Evolutionary conservation across 2,888 invertebrate genomes (phyloP).

Genomic region (Hypercompe scribonia): DNA sequence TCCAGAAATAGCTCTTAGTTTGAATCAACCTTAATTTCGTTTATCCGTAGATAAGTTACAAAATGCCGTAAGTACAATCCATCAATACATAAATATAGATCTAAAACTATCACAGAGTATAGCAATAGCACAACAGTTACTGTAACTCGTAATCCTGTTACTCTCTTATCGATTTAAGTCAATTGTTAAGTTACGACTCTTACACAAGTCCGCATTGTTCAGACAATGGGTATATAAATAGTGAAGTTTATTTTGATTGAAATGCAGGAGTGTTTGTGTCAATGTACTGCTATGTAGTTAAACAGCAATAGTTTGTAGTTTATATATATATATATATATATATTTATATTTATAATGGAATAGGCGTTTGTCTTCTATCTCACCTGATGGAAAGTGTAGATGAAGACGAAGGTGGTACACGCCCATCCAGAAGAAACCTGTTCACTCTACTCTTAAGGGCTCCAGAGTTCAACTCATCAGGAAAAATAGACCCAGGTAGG

Average conservation of each 20-base stretch:
- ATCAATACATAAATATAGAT: constrained; percentile 7
- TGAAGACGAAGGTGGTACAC: too few relatives aligned
- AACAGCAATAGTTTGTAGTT: neutral
- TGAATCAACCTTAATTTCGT: neutral
- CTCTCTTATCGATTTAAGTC: constrained; percentile 51
- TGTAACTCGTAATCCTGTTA: constrained; percentile 35
- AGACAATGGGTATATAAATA: constrained; percentile 42
- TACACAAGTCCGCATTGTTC: constrained; percentile 39
- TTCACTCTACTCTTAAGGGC: too few relatives aligned
- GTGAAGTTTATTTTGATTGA: constrained; percentile 41
- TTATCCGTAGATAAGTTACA: neutral
- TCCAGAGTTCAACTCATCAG: too few relatives aligned
- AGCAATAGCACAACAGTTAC: constrained; percentile 27
- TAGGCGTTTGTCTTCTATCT: too few relatives aligned
- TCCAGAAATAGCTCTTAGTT: neutral
- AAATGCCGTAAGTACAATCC: neutral
- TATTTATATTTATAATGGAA: too few relatives aligned
- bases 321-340: too few relatives aligned
- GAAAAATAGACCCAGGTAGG: too few relatives aligned
- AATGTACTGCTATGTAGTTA: neutral
- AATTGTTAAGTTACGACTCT: constrained; percentile 47
- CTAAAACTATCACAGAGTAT: constrained; percentile 30
- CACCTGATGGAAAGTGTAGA: too few relatives aligned
- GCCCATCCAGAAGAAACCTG: too few relatives aligned
- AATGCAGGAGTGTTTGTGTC: constrained; percentile 31